phyloP scores from a whole-genome alignment of 2,888 invertebrate genomes.

The Rhingia rostrata region DNA sequence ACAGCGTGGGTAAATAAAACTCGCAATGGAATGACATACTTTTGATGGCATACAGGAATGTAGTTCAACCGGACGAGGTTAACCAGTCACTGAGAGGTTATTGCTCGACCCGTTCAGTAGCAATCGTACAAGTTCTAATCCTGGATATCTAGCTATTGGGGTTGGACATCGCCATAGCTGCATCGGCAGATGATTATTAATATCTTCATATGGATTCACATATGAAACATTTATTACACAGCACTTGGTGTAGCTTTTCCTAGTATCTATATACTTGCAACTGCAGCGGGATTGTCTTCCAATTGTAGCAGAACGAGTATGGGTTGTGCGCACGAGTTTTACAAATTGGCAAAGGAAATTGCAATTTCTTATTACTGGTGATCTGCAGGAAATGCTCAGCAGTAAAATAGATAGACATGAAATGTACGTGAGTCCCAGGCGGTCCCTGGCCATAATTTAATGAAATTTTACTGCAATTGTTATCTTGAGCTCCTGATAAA shows the following conservation, averaged over 20 bases:
- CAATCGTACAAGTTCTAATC: not conserved
- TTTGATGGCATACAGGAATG: slow-evolving; percentile 21
- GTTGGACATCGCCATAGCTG: slow-evolving; percentile 14
- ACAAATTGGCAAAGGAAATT: slow-evolving; percentile 45
- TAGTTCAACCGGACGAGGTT: slow-evolving; percentile 18
- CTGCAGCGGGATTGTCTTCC: slow-evolving; percentile 9
- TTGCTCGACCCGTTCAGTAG: slow-evolving; percentile 21
- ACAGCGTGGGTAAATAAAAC: slow-evolving; percentile 12
- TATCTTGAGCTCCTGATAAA: too few relatives aligned
- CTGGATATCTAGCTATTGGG: slow-evolving; percentile 11
- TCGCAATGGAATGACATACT: slow-evolving; percentile 22
- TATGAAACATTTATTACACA: slow-evolving; percentile 40
- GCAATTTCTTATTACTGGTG: slow-evolving; percentile 21
- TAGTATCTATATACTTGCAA: not conserved
- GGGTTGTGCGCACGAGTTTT: slow-evolving; percentile 1
- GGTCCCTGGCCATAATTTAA: too few relatives aligned
- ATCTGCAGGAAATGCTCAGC: slow-evolving; percentile 19
- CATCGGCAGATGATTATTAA: slow-evolving; percentile 46
- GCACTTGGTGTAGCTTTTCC: not conserved
- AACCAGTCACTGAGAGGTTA: slow-evolving; percentile 26
- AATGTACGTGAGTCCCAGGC: not conserved
- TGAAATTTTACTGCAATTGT: too few relatives aligned
- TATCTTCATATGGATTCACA: slow-evolving; percentile 34
- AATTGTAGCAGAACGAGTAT: slow-evolving; percentile 15
- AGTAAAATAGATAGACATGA: not conserved